Conservation (phyloP, 2,888 invertebrate genomes). For the Drosophila suboccidentalis region DNA sequence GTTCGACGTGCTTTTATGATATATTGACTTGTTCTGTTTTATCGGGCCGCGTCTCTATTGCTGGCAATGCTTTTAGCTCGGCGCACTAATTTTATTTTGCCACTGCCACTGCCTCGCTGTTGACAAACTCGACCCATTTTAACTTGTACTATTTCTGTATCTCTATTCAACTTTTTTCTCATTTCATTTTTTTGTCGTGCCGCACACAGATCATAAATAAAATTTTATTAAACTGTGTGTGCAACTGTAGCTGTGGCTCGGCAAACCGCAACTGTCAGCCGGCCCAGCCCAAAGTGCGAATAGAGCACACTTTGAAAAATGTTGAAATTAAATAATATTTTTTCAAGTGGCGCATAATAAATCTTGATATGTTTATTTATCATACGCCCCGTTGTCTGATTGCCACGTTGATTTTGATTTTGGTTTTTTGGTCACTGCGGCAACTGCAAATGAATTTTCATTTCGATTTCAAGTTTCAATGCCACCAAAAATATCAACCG, state of each 20-base stretch:
- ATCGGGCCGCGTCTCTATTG: conserved; percentile 61
- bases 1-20: conserved; percentile 78
- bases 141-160: conserved; percentile 21
- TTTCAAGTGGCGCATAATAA: conserved; percentile 48
- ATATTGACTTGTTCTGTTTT: conserved; percentile 77
- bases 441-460: conserved; percentile 42
- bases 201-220: conserved; percentile 49
- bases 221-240: conserved; percentile 47
- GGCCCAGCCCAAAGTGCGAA: neutral
- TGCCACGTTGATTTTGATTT: conserved; percentile 5
- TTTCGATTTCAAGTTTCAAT: conserved; percentile 22
- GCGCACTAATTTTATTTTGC: conserved; percentile 74
- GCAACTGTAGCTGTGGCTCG: conserved; percentile 11
- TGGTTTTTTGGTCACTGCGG: conserved; percentile 5
- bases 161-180: conserved; percentile 22
- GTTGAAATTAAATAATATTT: conserved; percentile 49
- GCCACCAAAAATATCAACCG: conserved; percentile 10
- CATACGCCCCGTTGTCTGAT: conserved; percentile 48
- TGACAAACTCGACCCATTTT: conserved; percentile 47
- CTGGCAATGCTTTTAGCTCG: conserved; percentile 68
- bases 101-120: conserved; percentile 28
- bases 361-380: conserved; percentile 63
- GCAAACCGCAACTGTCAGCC: conserved; percentile 47
- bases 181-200: conserved; percentile 1
- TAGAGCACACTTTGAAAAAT: conserved; percentile 12